phyloP scores from a whole-genome alignment of 2,113 vertebrate genomes.

The Guaruba guarouba region DNA sequence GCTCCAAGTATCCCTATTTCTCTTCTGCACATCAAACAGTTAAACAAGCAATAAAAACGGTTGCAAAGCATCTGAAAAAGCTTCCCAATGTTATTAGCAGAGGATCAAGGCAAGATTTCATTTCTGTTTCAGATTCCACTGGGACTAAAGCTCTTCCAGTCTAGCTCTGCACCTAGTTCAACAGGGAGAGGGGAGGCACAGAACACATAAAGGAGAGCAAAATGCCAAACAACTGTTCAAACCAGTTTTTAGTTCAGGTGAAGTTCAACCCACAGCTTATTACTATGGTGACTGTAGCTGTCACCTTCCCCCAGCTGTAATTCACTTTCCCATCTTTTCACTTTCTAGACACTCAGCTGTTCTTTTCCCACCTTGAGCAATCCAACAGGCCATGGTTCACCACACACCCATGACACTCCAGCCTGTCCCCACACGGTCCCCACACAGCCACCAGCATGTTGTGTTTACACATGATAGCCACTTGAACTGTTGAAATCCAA shows the following conservation, averaged over 20 bases:
- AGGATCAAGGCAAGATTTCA: not conserved
- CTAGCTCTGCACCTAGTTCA: not conserved
- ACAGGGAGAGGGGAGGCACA: rapidly evolving
- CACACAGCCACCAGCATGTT: not conserved
- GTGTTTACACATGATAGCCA: not conserved
- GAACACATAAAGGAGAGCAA: not conserved
- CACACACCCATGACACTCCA: rapidly evolving
- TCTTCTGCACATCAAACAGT: not conserved
- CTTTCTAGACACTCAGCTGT: not conserved
- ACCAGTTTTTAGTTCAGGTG: not conserved
- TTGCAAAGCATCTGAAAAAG: not conserved
- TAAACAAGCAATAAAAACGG: not conserved
- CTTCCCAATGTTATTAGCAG: not conserved
- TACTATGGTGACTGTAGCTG: not conserved
- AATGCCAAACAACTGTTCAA: not conserved
- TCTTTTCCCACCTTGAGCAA: not conserved
- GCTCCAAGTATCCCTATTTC: not conserved
- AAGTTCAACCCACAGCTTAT: not conserved
- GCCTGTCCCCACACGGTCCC: rapidly evolving
- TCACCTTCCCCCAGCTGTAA: not conserved
- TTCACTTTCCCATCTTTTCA: not conserved
- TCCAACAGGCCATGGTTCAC: not conserved
- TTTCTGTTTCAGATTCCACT: not conserved
- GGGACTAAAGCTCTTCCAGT: not conserved
- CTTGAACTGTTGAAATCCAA: not conserved